Evolutionary conservation across 2,888 invertebrate species (phyloP), one percentile per base, ranked within the genome.

Genomic region (Anthophora plumipes): DNA sequence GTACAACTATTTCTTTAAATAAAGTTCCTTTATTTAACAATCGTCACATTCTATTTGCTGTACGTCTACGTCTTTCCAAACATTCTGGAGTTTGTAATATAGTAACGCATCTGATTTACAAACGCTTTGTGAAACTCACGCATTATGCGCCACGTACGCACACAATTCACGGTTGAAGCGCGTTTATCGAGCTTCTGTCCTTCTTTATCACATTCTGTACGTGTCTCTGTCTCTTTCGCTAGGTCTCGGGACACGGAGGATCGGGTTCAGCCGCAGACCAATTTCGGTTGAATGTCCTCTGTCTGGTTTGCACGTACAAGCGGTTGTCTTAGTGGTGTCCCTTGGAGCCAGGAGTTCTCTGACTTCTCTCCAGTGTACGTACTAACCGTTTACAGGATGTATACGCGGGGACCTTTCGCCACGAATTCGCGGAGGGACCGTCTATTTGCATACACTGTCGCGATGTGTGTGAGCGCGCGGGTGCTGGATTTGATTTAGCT

Each of bases 231-330:
- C 37, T 20, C 39, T 57, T 41, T 14, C 41, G 3, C 9, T 0
- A 11, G 6, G 3, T n/a, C n/a, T 46, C 48, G 74, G 55, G 73
- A 73, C 55, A 31, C 43, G 50, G 80, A 85, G 72, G 83, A 86
- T 83, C 72, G 66, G 37, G 70, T 76, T 67, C 67, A 60, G 80
- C 83, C 85, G 68, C 83, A 79, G 79, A 83, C 83, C 73, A 86
- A 87, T 87, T 87, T 87, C 68, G 80, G 78, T 72, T 68, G 78
- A 83, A 85, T 77, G 80, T 72, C 57, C 72, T 77, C 74, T 39
- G 71, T 68, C 67, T 64, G 61, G 76, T 71, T 78, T 72, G 67
- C 84, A 78, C 60, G 67, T 70, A 68, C 76, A 64, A 66, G 73
- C 77, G 83, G 78, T 73, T 75, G 83, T 64, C 85, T 87, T 83